These are phyloP conservation scores for Micronycteris hirsuta DNA, from an alignment of 2,113 vertebrate genomes.

Conservation along the genomic window DNA sequence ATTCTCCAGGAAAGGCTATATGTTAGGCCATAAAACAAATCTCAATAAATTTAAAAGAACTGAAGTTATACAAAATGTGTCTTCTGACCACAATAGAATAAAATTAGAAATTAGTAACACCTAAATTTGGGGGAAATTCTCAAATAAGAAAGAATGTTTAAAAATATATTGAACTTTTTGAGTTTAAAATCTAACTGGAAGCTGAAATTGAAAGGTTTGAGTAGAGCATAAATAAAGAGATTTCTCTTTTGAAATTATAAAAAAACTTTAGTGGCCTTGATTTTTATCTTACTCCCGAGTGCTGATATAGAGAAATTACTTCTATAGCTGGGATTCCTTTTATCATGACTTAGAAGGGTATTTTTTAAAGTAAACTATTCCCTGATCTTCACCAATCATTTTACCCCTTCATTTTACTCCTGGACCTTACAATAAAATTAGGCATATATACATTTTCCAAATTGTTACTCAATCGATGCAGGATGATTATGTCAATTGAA, in stretches of 20 bases:
- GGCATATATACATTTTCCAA: neutral
- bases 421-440: neutral
- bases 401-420: neutral
- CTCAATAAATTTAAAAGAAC: neutral
- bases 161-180: neutral
- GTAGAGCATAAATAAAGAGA: neutral
- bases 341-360: neutral
- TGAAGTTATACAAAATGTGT: neutral
- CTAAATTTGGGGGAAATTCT: neutral
- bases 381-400: neutral
- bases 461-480: neutral
- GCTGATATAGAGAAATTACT: neutral
- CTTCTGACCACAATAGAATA: neutral
- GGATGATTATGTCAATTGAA: neutral
- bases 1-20: neutral
- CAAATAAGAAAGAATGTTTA: neutral
- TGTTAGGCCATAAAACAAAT: neutral
- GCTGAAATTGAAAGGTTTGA: neutral
- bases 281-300: neutral
- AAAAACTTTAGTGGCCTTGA: neutral
- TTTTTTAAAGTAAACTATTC: neutral
- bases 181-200: neutral
- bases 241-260: neutral
- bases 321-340: neutral
- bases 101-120: neutral